Evolutionary conservation across 1,140 invertebrate genomes (phyloP), one percentile per base, ranked within the genome.

Genomic region (Cydia splendana): DNA sequence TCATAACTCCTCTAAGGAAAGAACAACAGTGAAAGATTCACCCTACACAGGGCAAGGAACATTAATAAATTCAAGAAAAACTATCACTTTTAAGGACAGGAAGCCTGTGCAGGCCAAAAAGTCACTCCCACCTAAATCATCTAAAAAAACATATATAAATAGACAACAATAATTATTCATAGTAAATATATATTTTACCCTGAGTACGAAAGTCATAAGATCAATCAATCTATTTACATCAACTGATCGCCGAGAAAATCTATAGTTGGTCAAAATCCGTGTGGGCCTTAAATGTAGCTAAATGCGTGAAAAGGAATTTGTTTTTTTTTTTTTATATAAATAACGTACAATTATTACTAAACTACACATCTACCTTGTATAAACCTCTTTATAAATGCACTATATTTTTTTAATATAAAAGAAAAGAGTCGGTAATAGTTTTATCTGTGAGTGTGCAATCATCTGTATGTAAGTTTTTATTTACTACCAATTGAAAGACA

Each of bases 361-460:
- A 80, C 89, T 92, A 91, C 89, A 82, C 80, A 81, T 87, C 91
- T 92, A 92, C 90, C 91, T 92, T 92, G 91, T 91, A 92, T 92
- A 90, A 91, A 92, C 90, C 90, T 93, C 89, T 85, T 91, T 85
- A 85, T 88, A 91, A 90, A 91, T 91, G 87, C 84, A 88, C 85
- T 90, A 90, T 88, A 87, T 79, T 80, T 81, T 30, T 80, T 78
- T 65, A 78, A 81, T 71, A 79, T 76, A 74, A 79, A 80, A 78
- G 65, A 75, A 80, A 81, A 80, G 51, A 74, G 74, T 73, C 65
- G 51, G 74, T 65, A 65, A 38, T 13, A 65, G 28, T 53, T 67
- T 76, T 45, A 69, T 77, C 57, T 67, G 73, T 76, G 30, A 38
- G 75, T 71, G 76, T 76, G 78, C 78, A 53, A 57, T 48, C 18